These are phyloP conservation scores for Tiaroga cobitis DNA, from an alignment of 2,797 vertebrate genomes.

Conservation along the genomic window DNA sequence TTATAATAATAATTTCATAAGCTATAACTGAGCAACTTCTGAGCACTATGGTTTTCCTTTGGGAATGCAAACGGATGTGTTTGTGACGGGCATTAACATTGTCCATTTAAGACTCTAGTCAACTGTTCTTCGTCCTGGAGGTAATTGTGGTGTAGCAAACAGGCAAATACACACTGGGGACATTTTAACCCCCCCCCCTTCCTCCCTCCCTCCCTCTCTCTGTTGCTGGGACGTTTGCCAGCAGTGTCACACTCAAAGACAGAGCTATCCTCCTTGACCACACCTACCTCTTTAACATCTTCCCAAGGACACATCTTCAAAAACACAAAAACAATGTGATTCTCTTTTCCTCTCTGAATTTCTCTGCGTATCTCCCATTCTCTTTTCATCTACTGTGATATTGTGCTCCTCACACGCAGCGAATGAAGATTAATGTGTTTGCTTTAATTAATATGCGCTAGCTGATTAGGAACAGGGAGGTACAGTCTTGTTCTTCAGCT, in stretches of 20 bases:
- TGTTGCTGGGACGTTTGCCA: slow-evolving; percentile 56
- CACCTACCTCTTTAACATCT: slow-evolving; percentile 65
- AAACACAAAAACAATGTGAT: slow-evolving; percentile 73
- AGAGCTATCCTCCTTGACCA: slow-evolving; percentile 57
- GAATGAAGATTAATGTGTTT: slow-evolving; percentile 92
- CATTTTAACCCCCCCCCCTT: slow-evolving; percentile 7
- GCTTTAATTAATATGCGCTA: slow-evolving; percentile 88
- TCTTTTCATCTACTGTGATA: not conserved
- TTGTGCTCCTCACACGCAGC: slow-evolving; percentile 58
- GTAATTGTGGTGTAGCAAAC: slow-evolving; percentile 38
- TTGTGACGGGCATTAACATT: slow-evolving; percentile 33
- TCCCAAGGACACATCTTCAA: slow-evolving; percentile 66
- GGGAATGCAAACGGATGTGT: not conserved
- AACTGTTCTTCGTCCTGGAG: slow-evolving; percentile 18
- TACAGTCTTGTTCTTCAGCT: slow-evolving; percentile 76
- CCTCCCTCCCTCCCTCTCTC: not conserved
- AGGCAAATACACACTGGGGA: slow-evolving; percentile 34
- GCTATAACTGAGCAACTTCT: not conserved
- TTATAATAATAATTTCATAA: too few species aligned
- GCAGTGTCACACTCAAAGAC: slow-evolving; percentile 41
- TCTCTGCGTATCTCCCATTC: not conserved
- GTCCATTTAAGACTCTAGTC: not conserved
- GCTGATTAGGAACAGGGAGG: slow-evolving; percentile 78
- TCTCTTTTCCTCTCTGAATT: slow-evolving; percentile 61
- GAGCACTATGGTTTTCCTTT: not conserved